Evolutionary conservation across 2,888 invertebrate genomes (phyloP).

Genomic region (Melanophora roralis): DNA sequence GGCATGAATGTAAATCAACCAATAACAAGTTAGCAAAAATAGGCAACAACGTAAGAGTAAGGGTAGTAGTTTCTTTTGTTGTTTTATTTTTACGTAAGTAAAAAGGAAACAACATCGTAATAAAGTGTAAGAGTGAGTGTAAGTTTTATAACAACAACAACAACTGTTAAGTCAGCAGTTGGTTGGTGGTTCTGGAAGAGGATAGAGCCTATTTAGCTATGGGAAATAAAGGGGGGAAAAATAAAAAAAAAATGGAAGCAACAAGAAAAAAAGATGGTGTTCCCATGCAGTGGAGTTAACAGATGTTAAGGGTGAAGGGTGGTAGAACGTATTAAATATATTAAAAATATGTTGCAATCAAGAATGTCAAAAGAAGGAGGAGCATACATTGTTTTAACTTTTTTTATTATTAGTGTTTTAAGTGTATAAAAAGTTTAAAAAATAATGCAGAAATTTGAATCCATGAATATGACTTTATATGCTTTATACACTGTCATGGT

Average conservation of each 20-base stretch:
- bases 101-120: slow-evolving; percentile 34
- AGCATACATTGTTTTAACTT: too few species aligned
- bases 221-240: neutral
- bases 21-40: slow-evolving; percentile 37
- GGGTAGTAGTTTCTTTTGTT: slow-evolving; percentile 33
- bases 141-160: neutral
- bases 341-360: slow-evolving; percentile 13
- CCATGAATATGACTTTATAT: too few species aligned
- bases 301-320: neutral
- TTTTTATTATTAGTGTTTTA: too few species aligned
- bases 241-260: slow-evolving; percentile 22
- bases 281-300: slow-evolving; percentile 46
- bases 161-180: slow-evolving; percentile 19
- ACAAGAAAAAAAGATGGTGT: slow-evolving; percentile 38
- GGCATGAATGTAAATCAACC: slow-evolving; percentile 8
- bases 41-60: slow-evolving; percentile 40
- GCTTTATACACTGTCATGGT: too few species aligned
- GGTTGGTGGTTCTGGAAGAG: slow-evolving; percentile 53
- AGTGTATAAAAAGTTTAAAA: neutral
- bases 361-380: slow-evolving; percentile 56
- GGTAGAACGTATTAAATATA: neutral
- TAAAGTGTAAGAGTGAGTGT: slow-evolving; percentile 12
- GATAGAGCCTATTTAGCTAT: slow-evolving; percentile 50
- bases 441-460: too few species aligned
- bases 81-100: slow-evolving; percentile 2